A percentile compares a stretch with the other conserved stretches of the same genome.
phyloP scores from a whole-genome alignment of 1,140 invertebrate species.

The Tetramorium alpestre region DNA sequence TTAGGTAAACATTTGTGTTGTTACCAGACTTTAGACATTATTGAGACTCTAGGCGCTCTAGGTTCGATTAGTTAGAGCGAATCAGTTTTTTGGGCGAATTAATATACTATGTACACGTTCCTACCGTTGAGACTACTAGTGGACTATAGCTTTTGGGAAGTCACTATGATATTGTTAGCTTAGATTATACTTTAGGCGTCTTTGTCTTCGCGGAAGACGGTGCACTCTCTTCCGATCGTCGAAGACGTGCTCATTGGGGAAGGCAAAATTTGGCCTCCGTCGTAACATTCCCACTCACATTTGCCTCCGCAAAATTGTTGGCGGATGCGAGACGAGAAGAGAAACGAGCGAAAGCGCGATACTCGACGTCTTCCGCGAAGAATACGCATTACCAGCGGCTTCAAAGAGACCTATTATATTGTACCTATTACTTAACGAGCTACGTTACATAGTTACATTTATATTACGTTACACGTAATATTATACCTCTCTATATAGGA shows the following conservation, averaged over 20 bases:
- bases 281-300: slow-evolving; percentile 39
- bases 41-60: slow-evolving; percentile 80
- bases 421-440: slow-evolving; percentile 82
- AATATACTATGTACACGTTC: slow-evolving; percentile 78
- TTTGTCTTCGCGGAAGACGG: slow-evolving; percentile 80
- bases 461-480: slow-evolving; percentile 78
- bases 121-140: slow-evolving; percentile 82
- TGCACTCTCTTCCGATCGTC: background rate
- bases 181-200: slow-evolving; percentile 82
- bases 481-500: slow-evolving; percentile 81
- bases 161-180: slow-evolving; percentile 83
- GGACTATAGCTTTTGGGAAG: slow-evolving; percentile 80
- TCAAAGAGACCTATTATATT: slow-evolving; percentile 82
- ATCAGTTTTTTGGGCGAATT: slow-evolving; percentile 77
- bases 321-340: background rate
- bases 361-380: slow-evolving; percentile 78
- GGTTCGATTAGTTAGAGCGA: slow-evolving; percentile 84
- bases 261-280: background rate
- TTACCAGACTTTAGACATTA: slow-evolving; percentile 71
- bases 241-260: background rate
- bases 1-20: slow-evolving; percentile 76
- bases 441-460: slow-evolving; percentile 80
- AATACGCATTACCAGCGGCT: slow-evolving; percentile 79
- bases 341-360: slow-evolving; percentile 5
- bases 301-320: background rate